These are phyloP conservation scores for Alcedo quadribrachys DNA, from an alignment of 2,797 vertebrate species.

Conservation along the genomic window DNA sequence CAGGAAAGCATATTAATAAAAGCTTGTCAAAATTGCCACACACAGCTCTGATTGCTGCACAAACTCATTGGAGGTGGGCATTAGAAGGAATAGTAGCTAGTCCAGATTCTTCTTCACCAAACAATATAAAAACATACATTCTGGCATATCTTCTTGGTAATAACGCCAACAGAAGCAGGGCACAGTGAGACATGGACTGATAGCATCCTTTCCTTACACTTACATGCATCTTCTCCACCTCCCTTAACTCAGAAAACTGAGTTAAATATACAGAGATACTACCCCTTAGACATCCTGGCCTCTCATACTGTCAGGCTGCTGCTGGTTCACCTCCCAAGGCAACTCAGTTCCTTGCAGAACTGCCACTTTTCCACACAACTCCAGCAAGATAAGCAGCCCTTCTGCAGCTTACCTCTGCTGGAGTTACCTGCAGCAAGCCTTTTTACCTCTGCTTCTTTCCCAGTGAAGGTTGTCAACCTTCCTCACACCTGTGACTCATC, in stretches of 20 bases:
- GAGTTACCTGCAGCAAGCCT: neutral
- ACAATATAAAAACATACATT: neutral
- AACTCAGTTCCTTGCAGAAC: neutral
- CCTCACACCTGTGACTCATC: neutral
- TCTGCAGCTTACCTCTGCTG: neutral
- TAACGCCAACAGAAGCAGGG: neutral
- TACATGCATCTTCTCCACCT: neutral
- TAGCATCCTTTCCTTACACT: neutral
- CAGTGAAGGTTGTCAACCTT: neutral
- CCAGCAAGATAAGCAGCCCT: neutral
- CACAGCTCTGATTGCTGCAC: neutral
- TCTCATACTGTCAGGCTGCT: neutral
- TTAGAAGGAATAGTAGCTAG: neutral
- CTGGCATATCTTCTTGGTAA: neutral
- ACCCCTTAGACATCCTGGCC: neutral
- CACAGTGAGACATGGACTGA: neutral
- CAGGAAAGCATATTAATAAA: neutral
- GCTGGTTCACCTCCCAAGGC: neutral
- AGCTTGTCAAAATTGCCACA: neutral
- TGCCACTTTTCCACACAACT: neutral
- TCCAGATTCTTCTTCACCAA: neutral
- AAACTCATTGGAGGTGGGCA: neutral
- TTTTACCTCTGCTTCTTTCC: neutral
- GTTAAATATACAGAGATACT: neutral
- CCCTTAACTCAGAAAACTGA: neutral